Evolutionary conservation across 2,797 vertebrate species (phyloP).

Genomic region (Helicolenus hilgendorfi): DNA sequence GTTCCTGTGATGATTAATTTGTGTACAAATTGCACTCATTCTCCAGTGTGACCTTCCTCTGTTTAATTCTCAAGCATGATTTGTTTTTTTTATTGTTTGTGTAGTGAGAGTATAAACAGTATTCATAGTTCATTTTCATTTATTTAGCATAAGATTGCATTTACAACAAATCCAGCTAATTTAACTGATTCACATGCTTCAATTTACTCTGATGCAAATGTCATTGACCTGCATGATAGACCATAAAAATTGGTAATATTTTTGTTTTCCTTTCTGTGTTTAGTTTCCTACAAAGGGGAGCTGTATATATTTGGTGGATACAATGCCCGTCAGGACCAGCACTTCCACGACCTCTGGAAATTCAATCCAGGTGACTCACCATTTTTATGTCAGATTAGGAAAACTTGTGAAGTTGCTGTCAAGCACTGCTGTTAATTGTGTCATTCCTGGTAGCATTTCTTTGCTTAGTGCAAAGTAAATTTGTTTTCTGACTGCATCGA

Average conservation of each 20-base stretch:
- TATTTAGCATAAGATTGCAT: not conserved
- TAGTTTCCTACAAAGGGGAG: constrained; percentile 97
- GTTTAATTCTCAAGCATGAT: not conserved
- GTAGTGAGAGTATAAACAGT: not conserved
- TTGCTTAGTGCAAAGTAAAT: not conserved
- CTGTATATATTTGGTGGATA: constrained; percentile 99
- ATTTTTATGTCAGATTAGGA: not conserved
- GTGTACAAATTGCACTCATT: not conserved
- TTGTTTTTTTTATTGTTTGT: constrained; percentile 13
- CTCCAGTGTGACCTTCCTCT: not conserved
- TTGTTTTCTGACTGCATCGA: not conserved
- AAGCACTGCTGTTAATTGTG: not conserved
- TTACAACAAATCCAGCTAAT: not conserved
- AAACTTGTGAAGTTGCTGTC: not conserved
- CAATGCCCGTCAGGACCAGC: constrained; percentile 97
- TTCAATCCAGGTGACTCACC: constrained; percentile 95
- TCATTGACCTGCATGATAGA: constrained; percentile 1
- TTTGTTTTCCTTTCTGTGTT: constrained; percentile 34
- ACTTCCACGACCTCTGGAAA: constrained; percentile 99
- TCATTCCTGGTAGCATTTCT: not conserved
- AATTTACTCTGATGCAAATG: constrained; percentile 1
- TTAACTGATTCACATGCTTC: not conserved
- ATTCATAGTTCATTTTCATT: not conserved
- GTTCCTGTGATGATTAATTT: not conserved
- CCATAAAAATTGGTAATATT: not conserved